These are phyloP conservation scores for Diploptera punctata DNA, from an alignment of 2,888 invertebrate genomes.

Conservation along the genomic window DNA sequence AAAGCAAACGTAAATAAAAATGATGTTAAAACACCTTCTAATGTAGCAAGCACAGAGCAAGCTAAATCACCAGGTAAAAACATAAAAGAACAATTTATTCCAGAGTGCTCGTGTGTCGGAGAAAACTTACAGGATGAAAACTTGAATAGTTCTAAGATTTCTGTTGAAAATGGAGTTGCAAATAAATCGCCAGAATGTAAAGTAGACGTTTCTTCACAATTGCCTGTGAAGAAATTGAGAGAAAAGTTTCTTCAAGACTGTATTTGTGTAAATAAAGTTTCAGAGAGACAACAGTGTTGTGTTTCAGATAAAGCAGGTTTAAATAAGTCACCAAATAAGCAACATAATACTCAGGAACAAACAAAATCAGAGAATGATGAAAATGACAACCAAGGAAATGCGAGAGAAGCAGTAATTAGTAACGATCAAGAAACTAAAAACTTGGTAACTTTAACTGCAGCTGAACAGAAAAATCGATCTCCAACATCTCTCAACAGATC, in stretches of 20 bases:
- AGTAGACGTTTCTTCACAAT: background rate
- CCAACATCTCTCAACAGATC: background rate
- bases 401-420: background rate
- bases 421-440: background rate
- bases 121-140: background rate
- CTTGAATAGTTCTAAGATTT: background rate
- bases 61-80: background rate
- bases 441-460: too few species aligned
- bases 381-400: background rate
- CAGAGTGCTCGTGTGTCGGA: background rate
- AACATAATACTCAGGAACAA: background rate
- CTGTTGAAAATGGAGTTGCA: background rate
- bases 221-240: background rate
- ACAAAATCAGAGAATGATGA: background rate
- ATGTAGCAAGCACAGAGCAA: background rate
- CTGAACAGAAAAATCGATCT: background rate
- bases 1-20: background rate
- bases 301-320: background rate
- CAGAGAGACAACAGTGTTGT: background rate
- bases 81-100: background rate
- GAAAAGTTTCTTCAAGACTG: constrained; percentile 8
- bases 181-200: background rate
- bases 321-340: background rate
- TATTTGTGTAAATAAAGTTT: background rate
- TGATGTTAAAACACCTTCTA: background rate